A percentile compares a stretch with the other conserved stretches of the same genome.
These are phyloP conservation scores for Eustalomyia histrio DNA, from an alignment of 2,888 invertebrate species.

Conservation along the genomic window DNA sequence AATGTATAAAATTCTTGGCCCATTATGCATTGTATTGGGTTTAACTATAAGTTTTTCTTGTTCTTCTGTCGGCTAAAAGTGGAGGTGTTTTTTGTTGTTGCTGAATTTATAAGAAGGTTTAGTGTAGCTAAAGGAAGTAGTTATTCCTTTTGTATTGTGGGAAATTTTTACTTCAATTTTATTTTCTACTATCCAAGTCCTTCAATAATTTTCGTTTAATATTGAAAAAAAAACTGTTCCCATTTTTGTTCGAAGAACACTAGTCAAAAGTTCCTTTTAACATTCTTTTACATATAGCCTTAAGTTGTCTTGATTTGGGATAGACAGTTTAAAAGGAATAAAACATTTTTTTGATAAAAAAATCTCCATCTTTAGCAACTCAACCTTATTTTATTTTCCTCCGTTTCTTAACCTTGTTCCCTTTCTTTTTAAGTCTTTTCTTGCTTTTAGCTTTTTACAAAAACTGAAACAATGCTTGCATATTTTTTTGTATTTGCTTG, in stretches of 20 bases:
- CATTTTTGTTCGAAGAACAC: not conserved
- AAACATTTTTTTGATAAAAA: slow-evolving; percentile 20
- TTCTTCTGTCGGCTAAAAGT: not conserved
- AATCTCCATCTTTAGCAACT: slow-evolving; percentile 1
- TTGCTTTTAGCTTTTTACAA: not conserved
- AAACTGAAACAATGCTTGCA: not conserved
- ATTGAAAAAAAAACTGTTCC: not conserved
- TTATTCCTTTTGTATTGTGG: not conserved
- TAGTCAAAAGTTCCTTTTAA: slow-evolving; percentile 40
- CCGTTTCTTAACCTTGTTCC: not conserved
- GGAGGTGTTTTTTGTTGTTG: not conserved
- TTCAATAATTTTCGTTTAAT: no score
- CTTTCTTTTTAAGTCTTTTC: not conserved
- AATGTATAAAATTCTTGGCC: no score
- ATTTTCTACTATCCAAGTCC: not conserved
- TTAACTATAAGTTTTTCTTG: not conserved
- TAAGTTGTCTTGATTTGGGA: slow-evolving; percentile 63
- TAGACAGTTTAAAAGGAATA: slow-evolving; percentile 52
- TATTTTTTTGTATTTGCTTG: slow-evolving; percentile 9
- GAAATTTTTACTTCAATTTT: not conserved
- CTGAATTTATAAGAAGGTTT: not conserved
- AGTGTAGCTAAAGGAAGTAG: not conserved
- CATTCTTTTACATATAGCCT: slow-evolving; percentile 44
- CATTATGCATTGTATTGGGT: no score
- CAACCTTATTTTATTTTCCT: not conserved